Conservation (phyloP, 1,140 invertebrate species). For the Brachystomella parvula region DNA sequence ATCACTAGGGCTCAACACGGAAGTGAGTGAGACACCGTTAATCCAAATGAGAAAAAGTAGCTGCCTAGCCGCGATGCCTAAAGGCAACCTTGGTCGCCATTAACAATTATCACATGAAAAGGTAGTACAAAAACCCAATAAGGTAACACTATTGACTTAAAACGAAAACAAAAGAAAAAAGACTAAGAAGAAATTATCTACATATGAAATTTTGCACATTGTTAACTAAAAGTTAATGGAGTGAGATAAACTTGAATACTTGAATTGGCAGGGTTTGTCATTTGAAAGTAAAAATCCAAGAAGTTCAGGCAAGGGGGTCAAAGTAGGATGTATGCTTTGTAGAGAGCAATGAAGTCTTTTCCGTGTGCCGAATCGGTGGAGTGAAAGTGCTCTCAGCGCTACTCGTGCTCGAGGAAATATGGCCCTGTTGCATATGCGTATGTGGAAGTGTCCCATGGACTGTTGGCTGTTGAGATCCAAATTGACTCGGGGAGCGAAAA, state of each 20-base stretch:
- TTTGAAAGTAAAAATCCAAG: not conserved
- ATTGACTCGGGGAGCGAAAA: not conserved
- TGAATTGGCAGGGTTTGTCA: not conserved
- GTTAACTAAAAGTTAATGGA: not conserved
- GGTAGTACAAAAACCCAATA: not conserved
- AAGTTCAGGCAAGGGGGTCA: not conserved
- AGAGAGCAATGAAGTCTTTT: conserved; percentile 10
- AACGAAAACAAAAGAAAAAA: not conserved
- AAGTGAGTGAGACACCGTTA: too few relatives aligned
- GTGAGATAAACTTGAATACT: not conserved
- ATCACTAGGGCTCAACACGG: too few relatives aligned
- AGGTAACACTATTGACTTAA: not conserved
- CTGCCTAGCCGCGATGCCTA: too few relatives aligned
- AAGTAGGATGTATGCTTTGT: conserved; percentile 2
- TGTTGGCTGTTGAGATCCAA: not conserved
- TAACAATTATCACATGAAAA: not conserved
- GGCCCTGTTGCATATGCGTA: not conserved
- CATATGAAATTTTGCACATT: not conserved
- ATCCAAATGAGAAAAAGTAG: too few relatives aligned
- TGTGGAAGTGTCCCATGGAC: conserved; percentile 5
- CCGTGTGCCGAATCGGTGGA: not conserved
- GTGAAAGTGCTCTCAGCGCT: not conserved
- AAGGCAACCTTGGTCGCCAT: not conserved
- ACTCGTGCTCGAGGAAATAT: not conserved
- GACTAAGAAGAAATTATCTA: not conserved